Evolutionary conservation across 2,797 vertebrate genomes (phyloP).

Genomic region (Malurus leucopterus): DNA sequence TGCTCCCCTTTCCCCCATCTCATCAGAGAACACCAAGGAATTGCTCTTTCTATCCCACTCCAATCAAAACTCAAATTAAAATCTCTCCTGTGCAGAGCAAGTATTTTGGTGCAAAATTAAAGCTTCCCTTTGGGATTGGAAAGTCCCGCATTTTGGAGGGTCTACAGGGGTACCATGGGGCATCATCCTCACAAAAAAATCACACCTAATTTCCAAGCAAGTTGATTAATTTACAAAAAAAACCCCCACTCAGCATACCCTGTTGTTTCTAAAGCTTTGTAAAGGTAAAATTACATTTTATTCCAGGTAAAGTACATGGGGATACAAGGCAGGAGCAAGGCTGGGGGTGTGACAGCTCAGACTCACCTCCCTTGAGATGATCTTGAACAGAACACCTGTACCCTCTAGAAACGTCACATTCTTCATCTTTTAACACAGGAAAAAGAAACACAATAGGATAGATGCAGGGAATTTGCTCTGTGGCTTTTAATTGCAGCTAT

Average conservation of each 20-base stretch:
- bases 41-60: background rate
- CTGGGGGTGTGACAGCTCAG: background rate
- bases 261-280: background rate
- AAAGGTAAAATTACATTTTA: background rate
- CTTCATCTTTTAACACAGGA: background rate
- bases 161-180: fast-evolving
- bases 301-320: background rate
- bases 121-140: background rate
- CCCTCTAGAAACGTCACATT: background rate
- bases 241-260: background rate
- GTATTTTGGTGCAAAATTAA: background rate
- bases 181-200: background rate
- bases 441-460: background rate
- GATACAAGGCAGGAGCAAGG: background rate
- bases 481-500: background rate
- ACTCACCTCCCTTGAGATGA: background rate
- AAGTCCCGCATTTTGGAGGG: fast-evolving
- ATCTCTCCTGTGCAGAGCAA: background rate
- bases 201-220: background rate
- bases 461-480: background rate
- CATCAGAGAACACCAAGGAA: background rate
- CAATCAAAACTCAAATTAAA: background rate
- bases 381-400: background rate
- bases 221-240: background rate
- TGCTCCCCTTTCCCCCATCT: background rate